These are phyloP conservation scores for Amiota minor DNA, from an alignment of 2,888 invertebrate species.

Conservation along the genomic window DNA sequence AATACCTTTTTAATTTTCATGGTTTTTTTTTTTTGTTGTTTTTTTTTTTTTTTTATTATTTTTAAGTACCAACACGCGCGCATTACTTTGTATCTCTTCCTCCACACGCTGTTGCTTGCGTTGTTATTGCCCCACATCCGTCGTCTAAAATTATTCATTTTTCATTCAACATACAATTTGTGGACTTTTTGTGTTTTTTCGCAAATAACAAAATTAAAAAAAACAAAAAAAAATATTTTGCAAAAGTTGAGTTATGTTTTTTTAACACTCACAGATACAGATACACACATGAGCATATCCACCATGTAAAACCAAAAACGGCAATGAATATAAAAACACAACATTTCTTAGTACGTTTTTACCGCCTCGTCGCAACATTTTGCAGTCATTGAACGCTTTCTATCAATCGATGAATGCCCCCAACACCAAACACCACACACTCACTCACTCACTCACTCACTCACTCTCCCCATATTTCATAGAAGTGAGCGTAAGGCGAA, in stretches of 20 bases:
- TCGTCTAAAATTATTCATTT: too few relatives aligned
- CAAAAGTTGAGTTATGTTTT: conserved; percentile 23
- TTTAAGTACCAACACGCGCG: conserved; percentile 28
- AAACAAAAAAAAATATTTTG: not conserved
- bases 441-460: not conserved
- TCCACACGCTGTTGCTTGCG: too few relatives aligned
- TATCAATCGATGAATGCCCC: conserved; percentile 17
- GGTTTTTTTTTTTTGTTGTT: not conserved
- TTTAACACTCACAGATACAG: not conserved
- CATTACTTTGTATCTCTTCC: not conserved
- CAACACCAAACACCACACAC: not conserved
- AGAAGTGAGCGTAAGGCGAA: not conserved
- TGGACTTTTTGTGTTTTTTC: too few relatives aligned
- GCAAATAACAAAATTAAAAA: not conserved
- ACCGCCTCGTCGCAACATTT: conserved; percentile 1
- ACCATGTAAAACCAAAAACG: not conserved
- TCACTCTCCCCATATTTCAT: not conserved
- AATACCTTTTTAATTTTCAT: not conserved
- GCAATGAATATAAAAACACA: not conserved
- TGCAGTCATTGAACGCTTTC: conserved; percentile 30
- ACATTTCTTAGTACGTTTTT: conserved; percentile 15
- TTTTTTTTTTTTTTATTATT: conserved; percentile 10
- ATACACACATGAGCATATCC: not conserved
- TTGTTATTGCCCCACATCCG: not conserved
- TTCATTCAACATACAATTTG: too few relatives aligned